Base-by-base conservation (phyloP, 2,113 vertebrate species). In the Ophthalmolycus amberensis region DNA sequence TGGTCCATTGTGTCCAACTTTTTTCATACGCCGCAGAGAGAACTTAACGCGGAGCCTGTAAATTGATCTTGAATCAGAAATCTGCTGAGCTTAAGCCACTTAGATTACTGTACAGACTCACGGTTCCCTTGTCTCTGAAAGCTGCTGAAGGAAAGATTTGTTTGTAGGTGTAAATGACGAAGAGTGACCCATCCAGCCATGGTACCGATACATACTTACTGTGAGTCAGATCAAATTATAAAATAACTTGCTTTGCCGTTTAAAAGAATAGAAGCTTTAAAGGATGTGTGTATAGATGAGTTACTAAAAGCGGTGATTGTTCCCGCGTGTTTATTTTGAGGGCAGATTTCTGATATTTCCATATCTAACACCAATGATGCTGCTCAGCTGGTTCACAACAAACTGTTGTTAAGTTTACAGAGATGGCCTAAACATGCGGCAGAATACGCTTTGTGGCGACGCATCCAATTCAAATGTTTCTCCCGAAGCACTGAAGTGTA, bases 1-100 rank as follows among this genome's bases (percentile, higher is more conserved):
- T 60, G 62, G 85, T 86, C 80, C 82, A 75, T 71, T 69, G 78
- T 77, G 84, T 87, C 79, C 84, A 81, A 80, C 82, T 91, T 69
- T 67, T 59, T 46, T 54, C 52, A 50, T 18, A 3, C 3, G 12
- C 12, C 63, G 34, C 34, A 25, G 50, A 58, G 44, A 18, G 46
- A 90, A 89, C 68, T 56, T 71, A 44, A 68, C 44, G 27, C 18
- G 4, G 70, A 58, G 52, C 54, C 50, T 73, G 34, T 16, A 18
- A 81, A 81, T 27, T 75, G 54, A 87, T 85, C 82, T 86, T 70
- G 74, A 62, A 83, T 85, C 77, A n/a, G 5, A 71, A 58, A 76
- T 83, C 73, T 59, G 50, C 58, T 27, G 0, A 27, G 7, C 15
- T 80, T 83, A 56, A 78, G 83, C 72, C 34, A 0, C 66, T 84